phyloP scores from a whole-genome alignment of 2,888 invertebrate genomes.

The Aphidius colemani region DNA sequence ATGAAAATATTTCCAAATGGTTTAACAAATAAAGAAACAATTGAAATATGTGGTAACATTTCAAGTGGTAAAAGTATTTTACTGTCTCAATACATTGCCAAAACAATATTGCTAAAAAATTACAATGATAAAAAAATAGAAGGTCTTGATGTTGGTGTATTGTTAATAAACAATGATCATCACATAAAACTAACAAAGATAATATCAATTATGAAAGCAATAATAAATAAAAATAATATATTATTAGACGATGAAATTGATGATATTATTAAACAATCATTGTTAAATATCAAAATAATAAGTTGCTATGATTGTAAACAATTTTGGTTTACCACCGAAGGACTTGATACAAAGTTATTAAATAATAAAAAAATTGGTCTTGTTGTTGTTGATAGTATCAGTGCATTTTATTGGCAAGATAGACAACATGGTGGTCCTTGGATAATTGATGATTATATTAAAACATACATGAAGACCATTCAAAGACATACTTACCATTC shows the following conservation, averaged over 20 bases:
- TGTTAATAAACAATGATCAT: constrained; percentile 63
- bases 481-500: constrained; percentile 62
- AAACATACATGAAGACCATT: constrained; percentile 58
- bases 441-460: constrained; percentile 63
- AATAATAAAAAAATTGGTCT: constrained; percentile 58
- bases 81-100: constrained; percentile 60
- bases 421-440: constrained; percentile 40
- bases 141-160: constrained; percentile 59
- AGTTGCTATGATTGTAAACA: constrained; percentile 58
- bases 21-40: constrained; percentile 55
- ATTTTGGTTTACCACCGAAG: constrained; percentile 51
- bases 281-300: constrained; percentile 55
- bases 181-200: constrained; percentile 60
- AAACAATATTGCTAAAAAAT: constrained; percentile 53
- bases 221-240: constrained; percentile 43
- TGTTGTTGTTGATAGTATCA: constrained; percentile 62
- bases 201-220: constrained; percentile 50
- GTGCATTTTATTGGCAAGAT: constrained; percentile 63
- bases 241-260: constrained; percentile 26
- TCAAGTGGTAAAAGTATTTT: constrained; percentile 62
- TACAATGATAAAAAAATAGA: constrained; percentile 47
- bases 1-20: constrained; percentile 60
- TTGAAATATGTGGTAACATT: constrained; percentile 62
- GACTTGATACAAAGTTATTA: constrained; percentile 57
- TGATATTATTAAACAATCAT: constrained; percentile 44